Evolutionary conservation across 1,140 invertebrate species (phyloP).

Genomic region (Homarus americanus): DNA sequence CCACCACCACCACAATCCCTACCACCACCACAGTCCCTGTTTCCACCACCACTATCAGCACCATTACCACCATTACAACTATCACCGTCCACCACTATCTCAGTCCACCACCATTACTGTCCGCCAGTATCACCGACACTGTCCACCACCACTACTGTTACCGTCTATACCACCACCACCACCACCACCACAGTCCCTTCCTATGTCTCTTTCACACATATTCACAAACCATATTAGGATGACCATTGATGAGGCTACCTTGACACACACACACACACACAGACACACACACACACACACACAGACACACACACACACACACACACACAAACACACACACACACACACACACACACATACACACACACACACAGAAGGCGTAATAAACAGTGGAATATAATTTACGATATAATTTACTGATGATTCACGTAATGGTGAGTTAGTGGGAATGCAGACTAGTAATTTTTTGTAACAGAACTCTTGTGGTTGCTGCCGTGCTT

Average conservation of each 20-base stretch:
- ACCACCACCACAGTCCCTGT: too few species aligned
- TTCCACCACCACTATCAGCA: too few species aligned
- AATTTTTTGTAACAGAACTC: too few species aligned
- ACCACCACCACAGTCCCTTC: not conserved
- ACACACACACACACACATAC: not conserved
- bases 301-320: not conserved
- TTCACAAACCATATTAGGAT: not conserved
- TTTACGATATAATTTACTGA: too few species aligned
- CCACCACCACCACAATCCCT: not conserved
- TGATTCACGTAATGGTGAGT: too few species aligned
- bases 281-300: not conserved
- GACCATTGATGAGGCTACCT: not conserved
- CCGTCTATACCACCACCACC: not conserved
- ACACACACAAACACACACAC: not conserved
- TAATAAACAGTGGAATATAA: too few species aligned
- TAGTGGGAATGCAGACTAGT: too few species aligned
- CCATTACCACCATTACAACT: not conserved
- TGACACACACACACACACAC: not conserved
- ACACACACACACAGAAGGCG: not conserved
- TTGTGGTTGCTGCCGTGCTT: too few species aligned
- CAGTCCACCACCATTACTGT: not conserved
- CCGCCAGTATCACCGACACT: too few species aligned
- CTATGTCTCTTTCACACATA: not conserved
- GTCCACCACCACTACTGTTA: not conserved
- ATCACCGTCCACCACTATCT: not conserved